A percentile compares a stretch with the other conserved stretches of the same genome.
These are phyloP conservation scores for Metallyticus violacea DNA, from an alignment of 2,888 invertebrate genomes.

Conservation along the genomic window DNA sequence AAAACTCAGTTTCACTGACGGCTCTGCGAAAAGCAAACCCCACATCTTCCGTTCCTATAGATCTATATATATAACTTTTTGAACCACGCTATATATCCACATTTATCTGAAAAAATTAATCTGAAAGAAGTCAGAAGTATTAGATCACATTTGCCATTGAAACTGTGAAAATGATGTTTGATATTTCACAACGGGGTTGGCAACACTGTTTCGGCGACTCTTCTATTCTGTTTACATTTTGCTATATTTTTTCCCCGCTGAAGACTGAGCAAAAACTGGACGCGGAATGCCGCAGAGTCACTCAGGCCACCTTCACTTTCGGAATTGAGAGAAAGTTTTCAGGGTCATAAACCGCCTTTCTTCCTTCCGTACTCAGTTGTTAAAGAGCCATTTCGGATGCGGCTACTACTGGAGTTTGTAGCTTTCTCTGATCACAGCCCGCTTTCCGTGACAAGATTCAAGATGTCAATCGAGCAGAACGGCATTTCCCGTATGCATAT, in stretches of 20 bases:
- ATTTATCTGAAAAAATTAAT: too few species aligned
- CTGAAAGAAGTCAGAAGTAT: too few species aligned
- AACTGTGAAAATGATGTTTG: too few species aligned
- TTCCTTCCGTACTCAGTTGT: not conserved
- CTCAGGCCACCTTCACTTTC: not conserved
- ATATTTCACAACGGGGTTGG: not conserved
- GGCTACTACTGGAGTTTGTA: not conserved
- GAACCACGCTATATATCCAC: too few species aligned
- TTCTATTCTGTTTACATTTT: too few species aligned
- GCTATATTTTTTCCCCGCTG: not conserved
- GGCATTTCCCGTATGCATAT: not conserved
- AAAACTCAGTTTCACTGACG: too few species aligned
- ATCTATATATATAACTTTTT: too few species aligned
- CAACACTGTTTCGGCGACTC: not conserved
- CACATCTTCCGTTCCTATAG: too few species aligned
- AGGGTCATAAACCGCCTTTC: not conserved
- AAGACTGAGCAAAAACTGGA: not conserved
- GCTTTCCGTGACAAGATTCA: not conserved
- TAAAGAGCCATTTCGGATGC: not conserved
- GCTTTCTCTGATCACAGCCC: not conserved
- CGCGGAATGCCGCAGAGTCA: not conserved
- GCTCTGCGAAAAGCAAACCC: too few species aligned
- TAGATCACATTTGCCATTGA: too few species aligned
- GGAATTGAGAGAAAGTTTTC: not conserved
- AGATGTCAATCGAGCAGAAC: not conserved